These are phyloP conservation scores for Sprattus sprattus DNA, from an alignment of 2,113 vertebrate species.

Conservation along the genomic window DNA sequence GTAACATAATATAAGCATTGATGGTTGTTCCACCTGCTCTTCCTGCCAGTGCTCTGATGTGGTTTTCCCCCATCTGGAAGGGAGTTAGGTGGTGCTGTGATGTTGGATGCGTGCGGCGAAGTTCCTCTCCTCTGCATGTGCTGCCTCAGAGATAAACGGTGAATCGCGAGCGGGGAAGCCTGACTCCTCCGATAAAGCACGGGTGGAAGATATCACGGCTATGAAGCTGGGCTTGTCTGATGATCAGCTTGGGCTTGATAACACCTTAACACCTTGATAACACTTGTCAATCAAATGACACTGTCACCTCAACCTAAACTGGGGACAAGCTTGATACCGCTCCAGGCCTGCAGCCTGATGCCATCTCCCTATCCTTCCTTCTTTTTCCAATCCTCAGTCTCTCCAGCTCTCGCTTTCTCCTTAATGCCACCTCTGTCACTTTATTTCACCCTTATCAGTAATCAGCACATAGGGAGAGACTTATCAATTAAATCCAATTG, in stretches of 20 bases:
- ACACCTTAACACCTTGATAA: conserved; percentile 35
- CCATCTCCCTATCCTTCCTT: neutral
- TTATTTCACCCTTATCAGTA: neutral
- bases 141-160: neutral
- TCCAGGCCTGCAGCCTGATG: neutral
- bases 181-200: conserved; percentile 41
- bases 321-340: conserved; percentile 20
- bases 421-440: neutral
- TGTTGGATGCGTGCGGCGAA: neutral
- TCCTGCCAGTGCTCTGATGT: neutral
- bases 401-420: neutral
- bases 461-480: neutral
- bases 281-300: conserved; percentile 48
- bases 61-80: neutral
- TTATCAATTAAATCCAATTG: conserved; percentile 16
- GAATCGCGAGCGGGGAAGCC: conserved; percentile 9
- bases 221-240: conserved; percentile 34
- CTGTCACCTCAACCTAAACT: conserved; percentile 14
- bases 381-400: neutral
- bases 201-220: conserved; percentile 33
- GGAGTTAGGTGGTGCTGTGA: neutral
- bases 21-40: neutral
- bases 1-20: neutral
- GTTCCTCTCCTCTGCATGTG: conserved; percentile 9
- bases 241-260: conserved; percentile 40